A percentile compares a stretch with the other conserved stretches of the same genome.
Evolutionary conservation across 1,140 invertebrate species (phyloP).

Genomic region (Lepidurus arcticus): DNA sequence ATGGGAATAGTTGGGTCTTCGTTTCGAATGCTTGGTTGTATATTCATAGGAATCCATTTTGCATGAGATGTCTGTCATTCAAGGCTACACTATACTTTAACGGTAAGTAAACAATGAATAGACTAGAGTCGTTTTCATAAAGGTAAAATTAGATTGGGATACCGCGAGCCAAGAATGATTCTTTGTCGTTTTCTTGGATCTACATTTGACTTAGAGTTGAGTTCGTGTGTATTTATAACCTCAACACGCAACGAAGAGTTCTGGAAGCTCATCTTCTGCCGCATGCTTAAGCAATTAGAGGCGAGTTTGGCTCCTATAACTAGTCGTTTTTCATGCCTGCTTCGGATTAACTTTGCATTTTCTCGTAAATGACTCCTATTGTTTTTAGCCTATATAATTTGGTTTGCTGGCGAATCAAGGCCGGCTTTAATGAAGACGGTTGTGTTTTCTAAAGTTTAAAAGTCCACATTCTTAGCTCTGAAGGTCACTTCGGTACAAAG

Average conservation of each 20-base stretch:
- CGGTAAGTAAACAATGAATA: too few relatives aligned
- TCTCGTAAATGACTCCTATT: neutral
- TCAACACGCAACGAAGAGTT: neutral
- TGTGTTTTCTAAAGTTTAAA: neutral
- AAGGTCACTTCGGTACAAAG: neutral
- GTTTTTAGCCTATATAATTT: neutral
- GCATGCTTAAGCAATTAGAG: neutral
- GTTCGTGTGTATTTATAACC: constrained; percentile 7
- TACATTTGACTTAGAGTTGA: neutral
- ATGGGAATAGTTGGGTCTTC: neutral
- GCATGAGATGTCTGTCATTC: too few relatives aligned
- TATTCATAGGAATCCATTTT: too few relatives aligned
- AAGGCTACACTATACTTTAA: too few relatives aligned
- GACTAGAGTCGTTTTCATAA: neutral
- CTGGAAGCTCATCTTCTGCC: neutral
- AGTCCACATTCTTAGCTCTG: neutral
- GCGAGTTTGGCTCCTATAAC: neutral
- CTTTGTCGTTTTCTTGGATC: neutral
- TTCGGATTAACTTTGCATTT: neutral
- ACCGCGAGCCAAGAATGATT: neutral
- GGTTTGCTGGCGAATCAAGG: neutral
- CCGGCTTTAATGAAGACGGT: neutral
- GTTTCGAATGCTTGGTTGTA: too few relatives aligned
- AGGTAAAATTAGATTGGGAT: neutral
- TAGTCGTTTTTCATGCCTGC: neutral